Percentiles rank a stretch among this genome's conserved stretches.
These are phyloP conservation scores for Poeciliopsis retropinna DNA, from an alignment of 2,113 vertebrate genomes.

Conservation along the genomic window DNA sequence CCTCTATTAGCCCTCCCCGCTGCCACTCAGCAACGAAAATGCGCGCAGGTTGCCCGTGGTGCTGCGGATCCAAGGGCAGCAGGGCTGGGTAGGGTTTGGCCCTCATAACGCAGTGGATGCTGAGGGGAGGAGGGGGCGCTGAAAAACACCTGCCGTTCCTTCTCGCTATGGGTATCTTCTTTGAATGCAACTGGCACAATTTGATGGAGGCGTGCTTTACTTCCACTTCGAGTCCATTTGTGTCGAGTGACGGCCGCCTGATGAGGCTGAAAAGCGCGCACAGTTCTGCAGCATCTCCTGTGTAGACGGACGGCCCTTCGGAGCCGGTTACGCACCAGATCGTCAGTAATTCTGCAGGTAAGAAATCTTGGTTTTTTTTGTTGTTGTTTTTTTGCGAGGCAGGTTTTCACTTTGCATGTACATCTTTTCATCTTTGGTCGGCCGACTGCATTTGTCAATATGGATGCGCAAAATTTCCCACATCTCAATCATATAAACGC, in stretches of 20 bases:
- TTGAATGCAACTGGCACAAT: conserved; percentile 31
- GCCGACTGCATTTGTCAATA: conserved; percentile 3
- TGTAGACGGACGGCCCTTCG: conserved; percentile 33
- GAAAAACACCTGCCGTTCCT: conserved; percentile 3
- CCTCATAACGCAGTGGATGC: conserved; percentile 64
- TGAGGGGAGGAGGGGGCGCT: conserved; percentile 10
- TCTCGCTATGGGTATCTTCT: conserved; percentile 39
- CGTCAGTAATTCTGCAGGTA: conserved; percentile 59
- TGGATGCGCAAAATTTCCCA: conserved; percentile 9
- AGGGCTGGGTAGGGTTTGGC: conserved; percentile 55
- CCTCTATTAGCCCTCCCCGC: conserved; percentile 51
- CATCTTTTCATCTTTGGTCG: background rate
- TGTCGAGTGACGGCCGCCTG: conserved; percentile 2
- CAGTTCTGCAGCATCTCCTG: conserved; percentile 38
- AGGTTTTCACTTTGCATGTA: background rate
- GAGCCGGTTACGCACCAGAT: conserved; percentile 17
- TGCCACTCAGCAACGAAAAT: conserved; percentile 54
- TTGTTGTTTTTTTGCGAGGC: background rate
- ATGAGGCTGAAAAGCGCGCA: conserved; percentile 21
- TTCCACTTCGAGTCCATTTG: background rate
- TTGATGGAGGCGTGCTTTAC: conserved; percentile 31
- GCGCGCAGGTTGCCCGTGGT: conserved; percentile 28
- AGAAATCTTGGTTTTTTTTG: conserved; percentile 10
- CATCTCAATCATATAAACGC: background rate
- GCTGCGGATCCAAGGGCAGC: conserved; percentile 56